Evolutionary conservation across 1,140 invertebrate species (phyloP), one percentile per base, ranked within the genome.

Genomic region (Doryteuthis pealeii): DNA sequence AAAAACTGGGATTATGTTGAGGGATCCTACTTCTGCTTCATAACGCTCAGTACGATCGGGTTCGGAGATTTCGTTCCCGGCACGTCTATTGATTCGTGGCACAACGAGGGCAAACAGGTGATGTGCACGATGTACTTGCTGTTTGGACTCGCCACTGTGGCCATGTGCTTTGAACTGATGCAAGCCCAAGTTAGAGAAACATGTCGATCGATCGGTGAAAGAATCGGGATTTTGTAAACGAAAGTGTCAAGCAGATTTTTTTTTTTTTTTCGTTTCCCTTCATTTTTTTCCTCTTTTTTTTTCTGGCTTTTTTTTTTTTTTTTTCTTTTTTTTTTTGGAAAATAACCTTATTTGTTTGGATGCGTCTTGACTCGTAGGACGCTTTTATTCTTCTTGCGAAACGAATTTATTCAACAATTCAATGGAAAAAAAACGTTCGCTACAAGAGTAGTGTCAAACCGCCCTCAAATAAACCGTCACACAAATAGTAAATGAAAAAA

Each of bases 1-100:
- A 68, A 68, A 68, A 90, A 92, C 69, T 98, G 96, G 96, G 93
- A 91, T 43, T 91, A 95, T n/a, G 88, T 97, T 15, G 96, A 97
- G 81, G 94, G 94, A 40, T 93, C 94, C 71, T 97, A 95, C 86
- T 97, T 97, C 84, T 96, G 95, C 82, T 96, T 96, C 88, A 94
- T 95, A 26, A 94, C 90, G 1, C 82, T 91, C 18, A 88, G 67
- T 32, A 77, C 76, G 4, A 95, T 96, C 77, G 95, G 96, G 1
- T 93, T 97, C 79, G 96, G 95, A 0, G 96, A 97, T 87, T 94
- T 96, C 86, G 95, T 97, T 1, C 95, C 95, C 0, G 95, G 78
- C 28, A 70, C 40, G 15, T n/a, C 33, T 70, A 43, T 32, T 28
- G 66, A 54, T 33, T 62, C 69, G 15, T 32, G 69, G 22, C n/a